Conservation (phyloP, 2,113 vertebrate genomes). For the Carassius carassius region DNA sequence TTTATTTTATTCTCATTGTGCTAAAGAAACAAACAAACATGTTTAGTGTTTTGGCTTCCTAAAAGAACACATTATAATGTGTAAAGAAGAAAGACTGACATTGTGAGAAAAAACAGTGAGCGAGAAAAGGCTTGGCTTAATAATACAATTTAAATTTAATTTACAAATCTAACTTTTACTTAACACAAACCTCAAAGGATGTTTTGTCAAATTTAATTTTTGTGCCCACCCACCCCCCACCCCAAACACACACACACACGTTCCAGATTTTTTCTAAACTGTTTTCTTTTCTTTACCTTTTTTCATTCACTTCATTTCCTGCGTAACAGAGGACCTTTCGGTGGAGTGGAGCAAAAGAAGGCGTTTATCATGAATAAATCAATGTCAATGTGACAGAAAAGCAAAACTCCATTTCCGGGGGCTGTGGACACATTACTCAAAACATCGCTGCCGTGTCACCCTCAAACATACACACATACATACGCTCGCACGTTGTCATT, state of each 20-base stretch:
- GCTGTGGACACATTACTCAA: slow-evolving; percentile 54
- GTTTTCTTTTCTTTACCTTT: slow-evolving; percentile 21
- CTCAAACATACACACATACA: slow-evolving; percentile 39
- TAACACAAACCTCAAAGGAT: not conserved
- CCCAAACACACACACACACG: not conserved
- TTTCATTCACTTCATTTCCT: slow-evolving; percentile 36
- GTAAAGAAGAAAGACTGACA: not conserved
- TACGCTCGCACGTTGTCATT: slow-evolving; percentile 39
- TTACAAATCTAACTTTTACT: not conserved
- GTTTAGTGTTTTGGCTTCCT: not conserved
- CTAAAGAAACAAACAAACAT: not conserved
- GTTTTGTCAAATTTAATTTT: not conserved
- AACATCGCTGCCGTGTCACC: slow-evolving; percentile 49
- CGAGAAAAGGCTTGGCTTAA: not conserved
- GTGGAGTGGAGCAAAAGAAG: slow-evolving; percentile 56
- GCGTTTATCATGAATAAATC: slow-evolving; percentile 57
- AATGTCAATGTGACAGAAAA: slow-evolving; percentile 52
- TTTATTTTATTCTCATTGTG: not conserved
- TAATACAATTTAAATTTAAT: not conserved
- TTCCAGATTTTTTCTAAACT: not conserved
- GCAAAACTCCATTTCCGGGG: slow-evolving; percentile 54
- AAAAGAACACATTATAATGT: not conserved
- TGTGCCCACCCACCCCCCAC: too few relatives aligned
- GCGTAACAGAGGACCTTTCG: slow-evolving; percentile 26
- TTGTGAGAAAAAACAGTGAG: not conserved